These are phyloP conservation scores for Tokudaia tokunoshimensis DNA, from an alignment of 2,797 vertebrate genomes.

Conservation along the genomic window DNA sequence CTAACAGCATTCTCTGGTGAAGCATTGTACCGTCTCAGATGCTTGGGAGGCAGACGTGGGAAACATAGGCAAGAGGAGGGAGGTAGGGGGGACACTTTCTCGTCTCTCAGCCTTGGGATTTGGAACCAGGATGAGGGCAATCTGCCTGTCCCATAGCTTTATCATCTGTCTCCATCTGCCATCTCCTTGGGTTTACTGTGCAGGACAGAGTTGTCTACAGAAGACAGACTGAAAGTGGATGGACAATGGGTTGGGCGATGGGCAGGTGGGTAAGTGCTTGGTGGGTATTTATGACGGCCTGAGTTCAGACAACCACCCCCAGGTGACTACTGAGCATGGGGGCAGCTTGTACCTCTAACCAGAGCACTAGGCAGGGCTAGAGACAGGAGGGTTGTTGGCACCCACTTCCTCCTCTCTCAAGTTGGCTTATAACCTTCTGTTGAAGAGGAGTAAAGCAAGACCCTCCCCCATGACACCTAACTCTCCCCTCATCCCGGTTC, in stretches of 20 bases:
- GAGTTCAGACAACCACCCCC: background rate
- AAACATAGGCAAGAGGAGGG: too few relatives aligned
- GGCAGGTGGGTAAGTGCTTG: background rate
- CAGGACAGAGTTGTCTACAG: background rate
- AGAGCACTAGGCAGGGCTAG: background rate
- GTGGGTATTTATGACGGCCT: background rate
- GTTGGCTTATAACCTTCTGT: background rate
- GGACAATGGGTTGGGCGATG: background rate
- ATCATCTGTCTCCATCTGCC: too few relatives aligned
- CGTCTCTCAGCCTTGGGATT: too few relatives aligned
- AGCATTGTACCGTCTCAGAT: too few relatives aligned
- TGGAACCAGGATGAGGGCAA: too few relatives aligned
- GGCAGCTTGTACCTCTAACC: too few relatives aligned
- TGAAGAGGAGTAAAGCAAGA: background rate
- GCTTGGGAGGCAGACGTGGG: too few relatives aligned
- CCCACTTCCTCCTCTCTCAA: background rate
- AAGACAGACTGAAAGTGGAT: slow-evolving; percentile 4
- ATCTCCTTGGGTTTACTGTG: background rate
- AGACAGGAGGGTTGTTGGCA: background rate
- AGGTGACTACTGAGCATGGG: background rate
- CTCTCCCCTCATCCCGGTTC: background rate
- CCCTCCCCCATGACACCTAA: background rate
- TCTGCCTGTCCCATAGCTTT: background rate
- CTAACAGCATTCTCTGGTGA: too few relatives aligned
- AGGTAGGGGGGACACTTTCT: too few relatives aligned